phyloP scores from a whole-genome alignment of 2,888 invertebrate genomes.

The Drosophila bunnanda region DNA sequence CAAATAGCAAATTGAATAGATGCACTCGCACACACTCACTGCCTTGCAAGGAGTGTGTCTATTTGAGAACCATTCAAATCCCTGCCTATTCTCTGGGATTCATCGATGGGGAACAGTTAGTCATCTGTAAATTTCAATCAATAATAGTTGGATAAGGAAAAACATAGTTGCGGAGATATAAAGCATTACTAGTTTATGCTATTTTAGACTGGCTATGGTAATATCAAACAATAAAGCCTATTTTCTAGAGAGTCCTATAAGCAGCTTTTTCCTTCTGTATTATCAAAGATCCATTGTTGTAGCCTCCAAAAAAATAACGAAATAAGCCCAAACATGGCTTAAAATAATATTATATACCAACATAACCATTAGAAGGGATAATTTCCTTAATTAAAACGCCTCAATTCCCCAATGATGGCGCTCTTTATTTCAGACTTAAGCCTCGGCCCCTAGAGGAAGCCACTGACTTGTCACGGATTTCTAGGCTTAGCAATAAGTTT shows the following conservation, averaged over 20 bases:
- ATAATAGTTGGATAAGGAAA: not conserved
- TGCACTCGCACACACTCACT: not conserved
- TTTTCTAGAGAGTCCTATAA: not conserved
- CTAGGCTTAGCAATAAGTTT: conserved; percentile 41
- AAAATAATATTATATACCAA: not conserved
- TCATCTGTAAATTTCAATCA: conserved; percentile 6
- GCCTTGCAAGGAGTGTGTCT: conserved; percentile 3
- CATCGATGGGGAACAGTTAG: not conserved
- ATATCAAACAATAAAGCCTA: not conserved
- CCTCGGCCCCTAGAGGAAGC: conserved; percentile 13
- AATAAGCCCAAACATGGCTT: not conserved
- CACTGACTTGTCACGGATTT: conserved; percentile 41
- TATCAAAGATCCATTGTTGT: not conserved
- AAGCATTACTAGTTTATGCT: no score
- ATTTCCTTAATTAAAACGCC: conserved; percentile 12
- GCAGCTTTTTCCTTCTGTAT: not conserved
- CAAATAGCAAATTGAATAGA: conserved; percentile 21
- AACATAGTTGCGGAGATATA: no score
- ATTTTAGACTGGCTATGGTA: no score
- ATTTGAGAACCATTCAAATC: conserved; percentile 2
- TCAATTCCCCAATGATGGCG: not conserved
- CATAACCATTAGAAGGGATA: not conserved
- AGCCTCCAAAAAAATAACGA: not conserved
- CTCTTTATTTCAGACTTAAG: conserved; percentile 2
- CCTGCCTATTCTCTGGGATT: conserved; percentile 2